Percentiles rank a stretch among this genome's conserved stretches.
Evolutionary conservation across 2,888 invertebrate genomes (phyloP).

Genomic region (Homarus gammarus): DNA sequence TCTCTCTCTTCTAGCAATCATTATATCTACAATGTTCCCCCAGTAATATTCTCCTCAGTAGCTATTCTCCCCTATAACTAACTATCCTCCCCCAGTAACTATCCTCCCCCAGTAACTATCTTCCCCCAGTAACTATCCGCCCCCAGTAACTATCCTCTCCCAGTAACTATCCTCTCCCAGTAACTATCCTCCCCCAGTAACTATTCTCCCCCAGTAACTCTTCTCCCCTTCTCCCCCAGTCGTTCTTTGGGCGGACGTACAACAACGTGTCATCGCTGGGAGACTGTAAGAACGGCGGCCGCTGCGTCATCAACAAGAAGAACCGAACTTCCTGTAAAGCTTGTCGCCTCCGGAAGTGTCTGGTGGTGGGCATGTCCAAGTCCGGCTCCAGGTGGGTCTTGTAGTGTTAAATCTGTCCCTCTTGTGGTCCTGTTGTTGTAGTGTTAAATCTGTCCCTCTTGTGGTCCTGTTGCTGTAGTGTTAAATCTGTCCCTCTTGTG

Average conservation of each 20-base stretch:
- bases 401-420: background rate
- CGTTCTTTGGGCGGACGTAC: constrained; percentile 94
- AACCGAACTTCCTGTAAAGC: constrained; percentile 95
- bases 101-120: background rate
- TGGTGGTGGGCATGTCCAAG: constrained; percentile 94
- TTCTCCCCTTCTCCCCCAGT: constrained; percentile 80
- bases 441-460: background rate
- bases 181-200: background rate
- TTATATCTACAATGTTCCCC: too few species aligned
- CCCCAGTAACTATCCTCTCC: background rate
- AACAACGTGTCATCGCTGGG: constrained; percentile 93
- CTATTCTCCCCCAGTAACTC: background rate
- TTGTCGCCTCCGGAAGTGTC: constrained; percentile 90
- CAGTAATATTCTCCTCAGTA: too few species aligned
- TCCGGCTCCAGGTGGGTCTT: constrained; percentile 88
- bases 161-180: background rate
- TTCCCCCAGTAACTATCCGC: background rate
- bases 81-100: too few species aligned
- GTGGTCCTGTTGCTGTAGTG: too few species aligned
- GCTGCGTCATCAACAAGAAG: constrained; percentile 94
- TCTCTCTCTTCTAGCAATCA: too few species aligned
- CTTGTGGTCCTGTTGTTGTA: background rate
- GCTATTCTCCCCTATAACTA: too few species aligned
- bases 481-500: too few species aligned
- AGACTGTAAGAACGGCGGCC: constrained; percentile 94